phyloP scores from a whole-genome alignment of 2,888 invertebrate species.

The Blastobasis adustella region DNA sequence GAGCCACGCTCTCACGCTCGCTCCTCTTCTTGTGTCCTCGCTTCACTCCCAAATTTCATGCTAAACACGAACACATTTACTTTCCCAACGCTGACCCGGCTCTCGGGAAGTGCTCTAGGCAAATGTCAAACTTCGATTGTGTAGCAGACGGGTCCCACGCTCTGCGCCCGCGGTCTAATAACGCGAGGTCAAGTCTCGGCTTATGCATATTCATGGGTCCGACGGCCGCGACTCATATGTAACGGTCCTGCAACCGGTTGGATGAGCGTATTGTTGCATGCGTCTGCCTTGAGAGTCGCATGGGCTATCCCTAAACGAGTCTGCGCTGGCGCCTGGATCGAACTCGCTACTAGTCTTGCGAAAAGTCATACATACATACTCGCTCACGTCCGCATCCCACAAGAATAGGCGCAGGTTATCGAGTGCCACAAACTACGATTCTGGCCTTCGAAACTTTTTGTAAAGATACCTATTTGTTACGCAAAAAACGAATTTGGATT shows the following conservation, averaged over 20 bases:
- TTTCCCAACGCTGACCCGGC: neutral
- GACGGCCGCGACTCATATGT: constrained; percentile 61
- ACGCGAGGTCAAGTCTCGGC: constrained; percentile 65
- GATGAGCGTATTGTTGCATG: constrained; percentile 60
- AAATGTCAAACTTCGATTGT: constrained; percentile 57
- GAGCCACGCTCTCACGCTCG: constrained; percentile 32
- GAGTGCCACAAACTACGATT: too few relatives aligned
- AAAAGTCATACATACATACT: too few relatives aligned
- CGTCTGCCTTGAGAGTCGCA: constrained; percentile 19
- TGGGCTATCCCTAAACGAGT: too few relatives aligned
- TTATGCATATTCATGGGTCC: constrained; percentile 67
- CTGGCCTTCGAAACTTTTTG: too few relatives aligned
- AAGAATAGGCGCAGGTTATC: too few relatives aligned
- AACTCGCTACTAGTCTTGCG: too few relatives aligned
- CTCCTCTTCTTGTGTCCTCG: constrained; percentile 41
- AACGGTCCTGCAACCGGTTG: constrained; percentile 71
- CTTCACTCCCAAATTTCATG: constrained; percentile 12
- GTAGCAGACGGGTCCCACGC: constrained; percentile 55
- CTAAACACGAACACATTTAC: constrained; percentile 4
- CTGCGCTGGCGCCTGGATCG: too few relatives aligned
- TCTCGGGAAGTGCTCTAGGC: constrained; percentile 17
- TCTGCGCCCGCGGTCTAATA: constrained; percentile 58
- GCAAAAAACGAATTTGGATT: too few relatives aligned
- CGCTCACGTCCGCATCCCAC: too few relatives aligned
- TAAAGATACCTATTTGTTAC: too few relatives aligned